These are phyloP conservation scores for Trematocara variabile DNA, from an alignment of 2,113 vertebrate species.

Conservation along the genomic window DNA sequence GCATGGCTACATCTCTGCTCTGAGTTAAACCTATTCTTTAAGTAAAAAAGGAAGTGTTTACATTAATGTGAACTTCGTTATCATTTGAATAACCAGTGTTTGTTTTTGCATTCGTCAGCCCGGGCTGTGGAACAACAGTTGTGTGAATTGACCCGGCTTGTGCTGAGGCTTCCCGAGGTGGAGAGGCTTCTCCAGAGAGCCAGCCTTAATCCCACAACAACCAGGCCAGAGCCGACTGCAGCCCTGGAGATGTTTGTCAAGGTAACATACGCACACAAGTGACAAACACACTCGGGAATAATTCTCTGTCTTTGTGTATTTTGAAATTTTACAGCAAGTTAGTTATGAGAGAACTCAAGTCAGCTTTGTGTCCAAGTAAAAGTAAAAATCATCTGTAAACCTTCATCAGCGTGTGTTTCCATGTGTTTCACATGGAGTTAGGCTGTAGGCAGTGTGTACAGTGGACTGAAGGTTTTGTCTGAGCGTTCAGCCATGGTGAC, in stretches of 20 bases:
- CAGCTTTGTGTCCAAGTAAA: background rate
- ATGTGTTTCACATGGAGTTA: slow-evolving; percentile 44
- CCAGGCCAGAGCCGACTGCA: slow-evolving; percentile 75
- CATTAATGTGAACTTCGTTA: background rate
- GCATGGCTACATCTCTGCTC: background rate
- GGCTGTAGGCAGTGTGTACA: slow-evolving; percentile 84
- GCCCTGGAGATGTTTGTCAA: slow-evolving; percentile 85
- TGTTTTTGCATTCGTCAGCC: slow-evolving; percentile 60
- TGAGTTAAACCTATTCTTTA: background rate
- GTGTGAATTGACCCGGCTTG: slow-evolving; percentile 85
- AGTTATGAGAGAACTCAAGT: background rate
- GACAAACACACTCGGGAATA: background rate
- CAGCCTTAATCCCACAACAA: slow-evolving; percentile 55
- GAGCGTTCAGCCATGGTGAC: slow-evolving; percentile 87
- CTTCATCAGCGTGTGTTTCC: background rate
- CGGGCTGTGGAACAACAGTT: slow-evolving; percentile 82
- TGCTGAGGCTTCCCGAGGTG: slow-evolving; percentile 88
- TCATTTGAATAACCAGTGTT: background rate
- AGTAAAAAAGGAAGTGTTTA: background rate
- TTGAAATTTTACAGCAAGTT: background rate
- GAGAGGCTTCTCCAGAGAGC: slow-evolving; percentile 79
- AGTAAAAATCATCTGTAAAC: background rate
- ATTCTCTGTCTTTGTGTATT: background rate
- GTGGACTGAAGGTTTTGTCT: slow-evolving; percentile 77
- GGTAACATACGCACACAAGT: slow-evolving; percentile 62